Evolutionary conservation across 2,113 vertebrate species (phyloP).

Genomic region (Guaruba guarouba): DNA sequence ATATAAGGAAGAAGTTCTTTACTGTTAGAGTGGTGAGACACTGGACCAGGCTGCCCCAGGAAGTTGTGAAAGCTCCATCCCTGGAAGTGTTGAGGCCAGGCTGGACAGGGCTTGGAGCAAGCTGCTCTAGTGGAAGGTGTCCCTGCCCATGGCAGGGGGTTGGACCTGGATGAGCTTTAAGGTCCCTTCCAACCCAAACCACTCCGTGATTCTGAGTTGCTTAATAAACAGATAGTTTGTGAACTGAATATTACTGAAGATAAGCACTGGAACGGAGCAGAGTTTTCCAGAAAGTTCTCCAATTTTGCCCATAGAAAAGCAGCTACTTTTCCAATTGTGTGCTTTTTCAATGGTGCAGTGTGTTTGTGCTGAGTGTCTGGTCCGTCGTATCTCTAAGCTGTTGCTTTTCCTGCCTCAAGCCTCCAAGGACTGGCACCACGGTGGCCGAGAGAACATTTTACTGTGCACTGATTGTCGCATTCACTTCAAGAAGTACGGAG

Average conservation of each 20-base stretch:
- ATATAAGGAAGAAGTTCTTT: neutral
- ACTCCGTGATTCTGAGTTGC: neutral
- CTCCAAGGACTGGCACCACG: conserved; percentile 99
- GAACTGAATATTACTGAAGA: neutral
- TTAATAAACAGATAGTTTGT: neutral
- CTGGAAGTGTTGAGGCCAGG: neutral
- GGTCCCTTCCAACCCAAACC: neutral
- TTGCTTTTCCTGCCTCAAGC: conserved; percentile 69
- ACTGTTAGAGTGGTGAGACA: neutral
- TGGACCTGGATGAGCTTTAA: neutral
- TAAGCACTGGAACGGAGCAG: neutral
- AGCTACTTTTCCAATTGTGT: neutral
- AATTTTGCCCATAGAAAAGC: accelerated
- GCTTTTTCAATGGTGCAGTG: accelerated
- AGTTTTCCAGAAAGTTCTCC: neutral
- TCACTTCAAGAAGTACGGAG: conserved; percentile 99
- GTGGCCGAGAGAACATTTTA: conserved; percentile 94
- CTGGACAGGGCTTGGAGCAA: neutral
- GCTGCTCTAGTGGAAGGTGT: neutral
- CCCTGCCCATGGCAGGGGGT: neutral
- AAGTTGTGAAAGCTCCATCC: neutral
- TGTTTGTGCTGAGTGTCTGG: neutral
- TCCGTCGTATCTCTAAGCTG: neutral
- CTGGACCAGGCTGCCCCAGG: neutral
- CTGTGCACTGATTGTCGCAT: conserved; percentile 96